These are phyloP conservation scores for Pectinophora gossypiella DNA, from an alignment of 1,140 invertebrate species.

Conservation along the genomic window DNA sequence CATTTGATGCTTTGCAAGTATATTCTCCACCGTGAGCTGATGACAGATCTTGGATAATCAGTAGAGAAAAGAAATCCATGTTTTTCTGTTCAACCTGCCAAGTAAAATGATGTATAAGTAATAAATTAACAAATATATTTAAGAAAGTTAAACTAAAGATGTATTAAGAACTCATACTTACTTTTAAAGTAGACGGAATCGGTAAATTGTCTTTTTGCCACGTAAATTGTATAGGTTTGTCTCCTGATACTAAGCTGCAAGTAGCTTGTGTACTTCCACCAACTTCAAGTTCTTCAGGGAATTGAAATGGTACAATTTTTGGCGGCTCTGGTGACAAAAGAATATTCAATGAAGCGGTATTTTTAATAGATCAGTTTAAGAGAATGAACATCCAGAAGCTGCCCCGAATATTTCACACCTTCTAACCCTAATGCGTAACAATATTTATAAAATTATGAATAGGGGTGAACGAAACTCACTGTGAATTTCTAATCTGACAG, in stretches of 20 bases:
- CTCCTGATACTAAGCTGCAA: slow-evolving; percentile 64
- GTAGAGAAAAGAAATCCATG: slow-evolving; percentile 75
- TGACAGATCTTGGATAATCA: slow-evolving; percentile 86
- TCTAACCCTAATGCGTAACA: no score
- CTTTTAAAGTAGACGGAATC: slow-evolving; percentile 57
- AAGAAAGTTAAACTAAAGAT: neutral
- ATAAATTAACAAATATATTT: neutral
- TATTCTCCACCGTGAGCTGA: slow-evolving; percentile 87
- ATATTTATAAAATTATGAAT: no score
- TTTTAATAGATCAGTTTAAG: no score
- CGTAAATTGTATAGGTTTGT: slow-evolving; percentile 66
- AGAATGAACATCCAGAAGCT: no score
- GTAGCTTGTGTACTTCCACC: slow-evolving; percentile 68
- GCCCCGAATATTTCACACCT: no score
- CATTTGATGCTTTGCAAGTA: slow-evolving; percentile 84
- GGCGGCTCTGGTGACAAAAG: slow-evolving; percentile 49
- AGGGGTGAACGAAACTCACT: slow-evolving; percentile 54
- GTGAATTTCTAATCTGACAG: slow-evolving; percentile 64
- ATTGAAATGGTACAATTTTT: slow-evolving; percentile 61
- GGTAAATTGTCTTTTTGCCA: slow-evolving; percentile 69
- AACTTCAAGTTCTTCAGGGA: slow-evolving; percentile 67
- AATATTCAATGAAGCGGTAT: no score
- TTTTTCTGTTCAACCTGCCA: slow-evolving; percentile 66
- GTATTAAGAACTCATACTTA: slow-evolving; percentile 11
- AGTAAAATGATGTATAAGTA: slow-evolving; percentile 1